Evolutionary conservation across 35 echinoderm and acorn worm species (phyloP).

Genomic region (Eucidaris tribuloides): DNA sequence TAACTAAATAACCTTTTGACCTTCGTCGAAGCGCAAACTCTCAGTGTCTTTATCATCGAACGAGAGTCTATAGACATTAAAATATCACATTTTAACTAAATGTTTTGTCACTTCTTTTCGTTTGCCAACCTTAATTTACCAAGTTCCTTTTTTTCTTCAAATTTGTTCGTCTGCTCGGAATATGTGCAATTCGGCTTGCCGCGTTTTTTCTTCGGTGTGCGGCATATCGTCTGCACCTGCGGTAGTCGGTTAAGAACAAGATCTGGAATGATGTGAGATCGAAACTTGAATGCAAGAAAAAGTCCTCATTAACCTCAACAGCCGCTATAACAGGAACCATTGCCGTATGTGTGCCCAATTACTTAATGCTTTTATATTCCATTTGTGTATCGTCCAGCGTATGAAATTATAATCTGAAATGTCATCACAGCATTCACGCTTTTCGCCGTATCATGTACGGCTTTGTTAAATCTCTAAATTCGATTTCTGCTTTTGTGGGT

Average conservation of each 20-base stretch:
- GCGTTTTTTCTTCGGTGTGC: neutral
- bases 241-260: neutral
- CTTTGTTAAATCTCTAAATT: neutral
- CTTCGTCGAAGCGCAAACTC: neutral
- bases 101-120: slow-evolving; percentile 28
- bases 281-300: neutral
- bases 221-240: neutral
- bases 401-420: slow-evolving; percentile 27
- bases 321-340: slow-evolving; percentile 6
- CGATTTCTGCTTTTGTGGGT: neutral
- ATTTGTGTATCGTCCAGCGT: slow-evolving; percentile 7
- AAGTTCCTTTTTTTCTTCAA: neutral
- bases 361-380: slow-evolving; percentile 33
- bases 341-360: slow-evolving; percentile 22
- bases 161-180: neutral
- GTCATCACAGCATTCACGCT: neutral
- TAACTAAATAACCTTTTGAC: slow-evolving; percentile 24
- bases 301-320: slow-evolving; percentile 8
- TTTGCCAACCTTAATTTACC: neutral
- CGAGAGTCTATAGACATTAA: slow-evolving; percentile 33
- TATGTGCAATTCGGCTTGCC: neutral
- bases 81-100: slow-evolving; percentile 37
- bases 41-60: neutral
- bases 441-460: neutral
- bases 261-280: neutral